Evolutionary conservation across 2,888 invertebrate genomes (phyloP), one percentile per base, ranked within the genome.

Genomic region (Mantis religiosa): DNA sequence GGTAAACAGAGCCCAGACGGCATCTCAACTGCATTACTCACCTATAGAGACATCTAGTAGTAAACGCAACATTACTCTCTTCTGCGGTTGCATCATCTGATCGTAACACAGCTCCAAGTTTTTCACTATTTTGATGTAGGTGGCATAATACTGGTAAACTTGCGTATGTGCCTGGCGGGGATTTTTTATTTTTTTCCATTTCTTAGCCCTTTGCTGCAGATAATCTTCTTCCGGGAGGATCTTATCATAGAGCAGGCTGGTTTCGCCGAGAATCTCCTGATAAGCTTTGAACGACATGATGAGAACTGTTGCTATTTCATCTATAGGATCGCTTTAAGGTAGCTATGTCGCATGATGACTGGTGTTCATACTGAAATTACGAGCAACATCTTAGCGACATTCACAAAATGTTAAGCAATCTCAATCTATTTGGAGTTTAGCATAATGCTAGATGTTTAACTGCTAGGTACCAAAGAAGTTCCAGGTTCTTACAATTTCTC

Each of bases 21-120:
- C n/a, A n/a, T n/a, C n/a, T n/a, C n/a, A n/a, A n/a, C n/a, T n/a
- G n/a, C n/a, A n/a, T n/a, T n/a, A n/a, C n/a, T 41, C 54, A 90
- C 90, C 90, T 1, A 90, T 27, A 41, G 88, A 85, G 88, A 84
- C 89, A 82, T 90, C 95, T 85, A 96, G 94, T 28, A 96, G 92
- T 91, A 94, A 93, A 91, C 94, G 94, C 0, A 96, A 94, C 41
- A 94, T 93, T 0, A 94, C 92, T 85, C 95, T 93, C 91, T 95
- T 94, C 92, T 96, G 96, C 0, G 94, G 94, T 92, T 95, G 95
- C 88, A 94, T 93, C 93, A 95, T 95, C 92, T 95, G 95, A 91
- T 96, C 95, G 90, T 95, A 94, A 90, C 95, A 95, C 25, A 94
- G 93, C 88, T 95, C 95, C 15, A 96, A 92, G 90, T 94, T 94